Evolutionary conservation across 2,113 vertebrate species (phyloP).

Genomic region (Anarrhichthys ocellatus): DNA sequence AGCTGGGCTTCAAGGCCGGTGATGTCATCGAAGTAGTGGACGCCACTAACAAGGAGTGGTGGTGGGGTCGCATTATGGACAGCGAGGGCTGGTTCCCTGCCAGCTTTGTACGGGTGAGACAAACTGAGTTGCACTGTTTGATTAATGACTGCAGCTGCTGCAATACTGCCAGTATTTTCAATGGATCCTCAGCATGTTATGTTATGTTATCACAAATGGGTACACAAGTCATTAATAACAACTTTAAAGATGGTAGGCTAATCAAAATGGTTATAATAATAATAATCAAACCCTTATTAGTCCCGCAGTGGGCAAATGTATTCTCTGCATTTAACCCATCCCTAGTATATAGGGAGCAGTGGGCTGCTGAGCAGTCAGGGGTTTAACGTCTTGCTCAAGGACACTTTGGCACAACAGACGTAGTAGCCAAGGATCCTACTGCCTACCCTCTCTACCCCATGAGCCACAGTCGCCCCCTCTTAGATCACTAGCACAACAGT

Average conservation of each 20-base stretch:
- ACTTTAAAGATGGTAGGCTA: background rate
- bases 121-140: background rate
- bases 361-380: too few species aligned
- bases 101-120: conserved; percentile 95
- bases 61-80: conserved; percentile 95
- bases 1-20: conserved; percentile 95
- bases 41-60: conserved; percentile 97
- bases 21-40: conserved; percentile 97
- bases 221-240: background rate
- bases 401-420: too few species aligned
- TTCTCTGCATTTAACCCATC: too few species aligned
- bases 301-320: too few species aligned
- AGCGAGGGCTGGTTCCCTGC: conserved; percentile 97
- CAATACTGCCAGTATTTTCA: background rate
- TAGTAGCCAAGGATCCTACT: too few species aligned
- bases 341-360: too few species aligned
- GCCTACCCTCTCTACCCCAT: too few species aligned
- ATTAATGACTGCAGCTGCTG: background rate
- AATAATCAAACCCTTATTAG: too few species aligned
- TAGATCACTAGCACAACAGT: background rate
- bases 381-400: too few species aligned
- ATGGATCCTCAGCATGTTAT: background rate
- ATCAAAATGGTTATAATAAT: background rate
- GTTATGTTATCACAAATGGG: background rate
- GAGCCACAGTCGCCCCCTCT: too few species aligned